Base-by-base conservation (phyloP, 2,888 invertebrate species). In the Caenorhabditis uteleia region DNA sequence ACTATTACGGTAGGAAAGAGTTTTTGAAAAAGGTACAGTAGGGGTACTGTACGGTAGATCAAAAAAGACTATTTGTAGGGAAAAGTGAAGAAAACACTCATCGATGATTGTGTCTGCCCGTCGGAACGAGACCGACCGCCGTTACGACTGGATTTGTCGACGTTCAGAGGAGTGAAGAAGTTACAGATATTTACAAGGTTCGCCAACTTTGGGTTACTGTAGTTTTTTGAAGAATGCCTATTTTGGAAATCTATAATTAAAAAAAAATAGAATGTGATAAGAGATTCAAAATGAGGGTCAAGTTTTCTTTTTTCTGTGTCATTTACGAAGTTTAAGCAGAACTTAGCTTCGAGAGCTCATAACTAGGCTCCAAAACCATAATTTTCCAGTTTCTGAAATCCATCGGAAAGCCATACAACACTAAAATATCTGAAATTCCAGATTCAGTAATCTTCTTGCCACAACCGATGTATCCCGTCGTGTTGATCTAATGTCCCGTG, bases 1-100 rank as follows among this genome's bases (percentile, higher is more conserved):
- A 97, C 87, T 82, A 82, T 60, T 78, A 79, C 57, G 82, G 82
- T 3, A 60, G 95, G 80, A 94, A 93, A 78, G 95, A 95, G 58
- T 82, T 82, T 60, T 48, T 80, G 42, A 54, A 66, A 56, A 78
- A 77, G 47, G 74, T 72, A 40, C 21, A 16, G n/a, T 21, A 14
- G n/a, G n/a, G n/a, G 42, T 16, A 40, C 26, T 26, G n/a, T 2
- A 39, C 49, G 16, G 38, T 27, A 50, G 14, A 50, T 21, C 14
- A 10, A 16, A 21, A 12, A 26, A 12, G 7, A 48, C 25, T 26
- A 21, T 34, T 49, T 61, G 18, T 45, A 68, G 62, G 76, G 79
- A 45, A 74, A 75, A 58, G 77, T 74, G 50, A 81, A 79, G 50
- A 70, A 68, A 48, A 70, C 62, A n/a, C 58, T 70, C 39, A 69